phyloP scores from a whole-genome alignment of 30 jellyfish, hydroid and myxozoan species.

The Chrysaora quinquecirrha region DNA sequence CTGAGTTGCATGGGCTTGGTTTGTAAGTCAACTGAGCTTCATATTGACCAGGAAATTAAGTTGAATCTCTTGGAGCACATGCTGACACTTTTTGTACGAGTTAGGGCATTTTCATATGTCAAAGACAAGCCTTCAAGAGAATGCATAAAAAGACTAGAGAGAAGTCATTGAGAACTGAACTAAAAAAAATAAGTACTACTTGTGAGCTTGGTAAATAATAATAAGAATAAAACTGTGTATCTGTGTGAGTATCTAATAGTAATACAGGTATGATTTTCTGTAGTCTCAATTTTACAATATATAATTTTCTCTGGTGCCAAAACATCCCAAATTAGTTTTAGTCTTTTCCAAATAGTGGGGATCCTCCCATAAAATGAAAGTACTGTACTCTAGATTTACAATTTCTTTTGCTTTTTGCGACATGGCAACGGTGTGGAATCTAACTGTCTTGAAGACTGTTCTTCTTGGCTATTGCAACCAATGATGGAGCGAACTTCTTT shows the following conservation, averaged over 20 bases:
- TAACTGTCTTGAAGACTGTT: background rate
- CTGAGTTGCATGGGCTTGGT: conserved; percentile 9
- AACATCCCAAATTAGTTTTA: background rate
- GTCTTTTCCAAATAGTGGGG: background rate
- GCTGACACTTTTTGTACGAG: conserved; percentile 1
- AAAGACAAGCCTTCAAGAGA: conserved; percentile 4
- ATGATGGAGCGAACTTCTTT: conserved; percentile 8
- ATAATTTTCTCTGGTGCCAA: background rate
- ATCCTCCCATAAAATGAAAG: background rate
- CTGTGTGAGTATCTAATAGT: too few relatives aligned
- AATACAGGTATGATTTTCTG: too few relatives aligned
- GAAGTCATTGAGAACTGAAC: conserved; percentile 14
- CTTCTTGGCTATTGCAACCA: conserved; percentile 12
- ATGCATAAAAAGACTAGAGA: background rate
- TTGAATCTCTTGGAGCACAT: conserved; percentile 21
- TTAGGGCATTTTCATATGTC: conserved; percentile 10
- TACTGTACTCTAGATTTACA: background rate
- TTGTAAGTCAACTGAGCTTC: conserved; percentile 30
- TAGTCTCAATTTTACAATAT: background rate
- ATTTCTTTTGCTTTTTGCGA: conserved; percentile 23
- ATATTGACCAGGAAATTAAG: conserved; percentile 9
- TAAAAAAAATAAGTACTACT: background rate
- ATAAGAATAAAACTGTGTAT: too few relatives aligned
- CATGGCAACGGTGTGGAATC: conserved; percentile 30
- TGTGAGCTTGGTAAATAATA: too few relatives aligned